Evolutionary conservation across 2,888 invertebrate species (phyloP), one percentile per base, ranked within the genome.

Genomic region (Drosophila atripex): DNA sequence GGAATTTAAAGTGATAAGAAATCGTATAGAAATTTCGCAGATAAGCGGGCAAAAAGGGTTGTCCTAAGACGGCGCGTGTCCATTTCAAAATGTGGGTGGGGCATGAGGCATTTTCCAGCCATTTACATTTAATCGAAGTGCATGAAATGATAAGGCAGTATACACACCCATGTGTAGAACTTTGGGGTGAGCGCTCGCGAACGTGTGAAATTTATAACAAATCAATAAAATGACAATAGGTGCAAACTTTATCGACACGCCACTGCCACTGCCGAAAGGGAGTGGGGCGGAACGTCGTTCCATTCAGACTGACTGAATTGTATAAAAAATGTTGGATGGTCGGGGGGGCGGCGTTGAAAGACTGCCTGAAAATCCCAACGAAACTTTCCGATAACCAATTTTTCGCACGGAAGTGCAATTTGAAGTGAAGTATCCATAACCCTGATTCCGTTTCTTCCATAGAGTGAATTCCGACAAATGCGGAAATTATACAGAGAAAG

Each of bases 321-420:
- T 45, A 8, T 8, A 32, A 32, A 32, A 45, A 43, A 41, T 11
- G 18, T 14, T 41, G 16, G 16, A 3, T n/a, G 63, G 63, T 45
- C 9, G 12, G 35, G 9, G 49, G 41, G 35, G 32, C 18, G n/a
- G 45, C n/a, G 35, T 35, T 35, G n/a, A 35, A 35, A n/a, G 14
- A 35, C n/a, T 14, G n/a, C 7, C 35, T 38, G 28, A 28, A 63
- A 57, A 60, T 57, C 60, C 45, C 54, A 61, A 64, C 49, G 77
- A 78, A 85, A 86, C 61, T 85, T 85, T 84, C 72, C 77, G 80
- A 86, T 85, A 85, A 86, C 85, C 85, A 85, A 83, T 86, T 86
- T 85, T 86, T 85, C 85, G 84, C 84, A 85, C 87, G 84, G 84
- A 85, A 85, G 84, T 85, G 87, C 87, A 85, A 86, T 86, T 85